Evolutionary conservation across 2,888 invertebrate species (phyloP), one percentile per base, ranked within the genome.

Genomic region (Lymantria monacha): DNA sequence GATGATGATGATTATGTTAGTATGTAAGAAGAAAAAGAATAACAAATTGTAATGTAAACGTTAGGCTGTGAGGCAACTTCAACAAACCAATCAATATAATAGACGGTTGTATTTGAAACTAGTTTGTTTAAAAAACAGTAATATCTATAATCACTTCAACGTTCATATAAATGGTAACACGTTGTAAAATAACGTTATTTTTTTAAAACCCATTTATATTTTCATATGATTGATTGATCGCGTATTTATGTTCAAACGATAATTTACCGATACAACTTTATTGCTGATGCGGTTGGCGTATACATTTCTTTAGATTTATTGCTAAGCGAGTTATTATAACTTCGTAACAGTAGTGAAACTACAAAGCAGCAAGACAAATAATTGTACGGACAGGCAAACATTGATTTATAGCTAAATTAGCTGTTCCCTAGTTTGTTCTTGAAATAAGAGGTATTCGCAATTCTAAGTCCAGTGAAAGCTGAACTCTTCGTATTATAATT

Each of bases 251-350:
- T 59, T 57, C 61, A 74, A 65, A 66, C 55, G 54, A 59, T 61
- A 67, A 65, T 71, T 72, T 68, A 63, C 59, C 50, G 50, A 68
- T 69, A 76, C 75, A 74, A 72, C 66, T 83, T 83, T 79, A 81
- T 72, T 70, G 70, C 66, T 66, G 66, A 75, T 74, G 65, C 69
- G 72, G 69, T 77, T 76, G 70, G 72, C 64, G 71, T 79, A 74
- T 80, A 81, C 62, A 66, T 66, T 60, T 54, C 51, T 57, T 66
- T 72, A 70, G 73, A 76, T 83, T 83, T 83, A 79, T 69, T 72
- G 68, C 55, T 65, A 55, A 42, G 57, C 7, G 38, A n/a, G 22
- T n/a, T 38, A 33, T 12, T 22, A 12, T 38, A 7, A n/a, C 12
- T n/a, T 1, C 2, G 36, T 38, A 38, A 38, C 12, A 12, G 38